Base-by-base conservation (phyloP, 2,113 vertebrate species). In the Varanus komodoensis region DNA sequence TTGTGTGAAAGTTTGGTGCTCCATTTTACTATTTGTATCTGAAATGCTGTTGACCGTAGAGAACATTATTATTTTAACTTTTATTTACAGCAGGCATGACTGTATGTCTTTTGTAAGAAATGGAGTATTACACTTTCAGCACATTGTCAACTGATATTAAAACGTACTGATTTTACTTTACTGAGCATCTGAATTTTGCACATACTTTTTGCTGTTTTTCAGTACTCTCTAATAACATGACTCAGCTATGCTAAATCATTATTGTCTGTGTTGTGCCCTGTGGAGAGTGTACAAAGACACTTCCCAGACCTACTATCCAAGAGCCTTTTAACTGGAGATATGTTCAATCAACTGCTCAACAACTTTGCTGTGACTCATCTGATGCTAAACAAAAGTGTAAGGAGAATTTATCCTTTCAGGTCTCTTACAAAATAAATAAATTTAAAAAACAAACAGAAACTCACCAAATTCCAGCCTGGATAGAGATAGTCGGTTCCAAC, bases 391-490 rank as follows among this genome's bases (percentile, higher is more conserved):
- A 87, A 12, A 0, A 93, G 0, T 38, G 21, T 27, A 91, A 87
- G 2, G 92, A 14, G 15, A 93, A 23, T 93, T 9, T 6, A 92
- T 44, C 7, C 61, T 93, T 90, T 90, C n/a, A 32, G 19, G 50
- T 3, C 2, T 82, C 15, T 44, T 52, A 92, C 5, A 82, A 89
- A 87, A 61, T 23, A 21, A 89, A 87, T 44, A 44, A 44, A 44
- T 44, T 44, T 44, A 4, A 57, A 87, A 91, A 74, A 9, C 89
- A 89, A 92, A 75, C 5, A 79, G 4, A 3, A 4, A 91, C 98
- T 97, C 96, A 99, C 99, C 99, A 99, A 99, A 95, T 99, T 98
- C 98, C 99, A 99, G 82, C 99, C 99, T 25, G 99, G 99, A 90
- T 99, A 99, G 94, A 99, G 99, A 96, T 99, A 99, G 96, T 99